Percentiles rank a stretch among this genome's conserved stretches.
phyloP scores from a whole-genome alignment of 2,113 vertebrate species.

The Calidris pygmaea region DNA sequence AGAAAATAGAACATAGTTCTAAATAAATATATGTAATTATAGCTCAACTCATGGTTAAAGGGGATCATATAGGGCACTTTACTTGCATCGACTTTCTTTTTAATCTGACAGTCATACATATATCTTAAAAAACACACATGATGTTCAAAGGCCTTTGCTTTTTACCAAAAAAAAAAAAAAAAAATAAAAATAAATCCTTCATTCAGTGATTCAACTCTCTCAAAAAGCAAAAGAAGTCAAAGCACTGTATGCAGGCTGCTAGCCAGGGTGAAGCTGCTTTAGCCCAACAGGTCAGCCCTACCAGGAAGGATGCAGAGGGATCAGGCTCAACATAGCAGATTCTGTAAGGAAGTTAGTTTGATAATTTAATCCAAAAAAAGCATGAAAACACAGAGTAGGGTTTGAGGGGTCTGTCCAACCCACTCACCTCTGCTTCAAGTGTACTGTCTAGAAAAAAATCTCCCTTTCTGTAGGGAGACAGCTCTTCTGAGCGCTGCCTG shows the following conservation, averaged over 20 bases:
- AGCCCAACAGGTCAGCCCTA: not conserved
- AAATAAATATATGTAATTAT: not conserved
- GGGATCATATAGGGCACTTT: not conserved
- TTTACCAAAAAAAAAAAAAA: not conserved
- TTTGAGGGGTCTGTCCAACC: not conserved
- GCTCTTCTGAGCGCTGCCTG: rapidly evolving
- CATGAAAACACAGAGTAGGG: not conserved
- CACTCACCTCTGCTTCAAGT: not conserved
- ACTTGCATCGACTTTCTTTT: not conserved
- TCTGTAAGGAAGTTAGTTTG: not conserved
- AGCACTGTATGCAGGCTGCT: rapidly evolving
- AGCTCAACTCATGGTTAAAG: not conserved
- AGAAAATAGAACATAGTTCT: not conserved
- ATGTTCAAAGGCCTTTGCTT: not conserved
- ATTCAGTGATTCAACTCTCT: not conserved
- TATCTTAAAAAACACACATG: not conserved
- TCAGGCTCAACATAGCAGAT: not conserved
- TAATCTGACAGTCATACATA: not conserved
- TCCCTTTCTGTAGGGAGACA: not conserved
- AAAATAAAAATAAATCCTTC: not conserved
- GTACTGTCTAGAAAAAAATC: not conserved
- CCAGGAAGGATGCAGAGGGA: not conserved
- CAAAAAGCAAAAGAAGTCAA: not conserved
- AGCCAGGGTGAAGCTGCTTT: not conserved
- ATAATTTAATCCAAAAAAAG: not conserved